Evolutionary conservation across 2,113 vertebrate species (phyloP).

Genomic region (Salvelinus fontinalis): DNA sequence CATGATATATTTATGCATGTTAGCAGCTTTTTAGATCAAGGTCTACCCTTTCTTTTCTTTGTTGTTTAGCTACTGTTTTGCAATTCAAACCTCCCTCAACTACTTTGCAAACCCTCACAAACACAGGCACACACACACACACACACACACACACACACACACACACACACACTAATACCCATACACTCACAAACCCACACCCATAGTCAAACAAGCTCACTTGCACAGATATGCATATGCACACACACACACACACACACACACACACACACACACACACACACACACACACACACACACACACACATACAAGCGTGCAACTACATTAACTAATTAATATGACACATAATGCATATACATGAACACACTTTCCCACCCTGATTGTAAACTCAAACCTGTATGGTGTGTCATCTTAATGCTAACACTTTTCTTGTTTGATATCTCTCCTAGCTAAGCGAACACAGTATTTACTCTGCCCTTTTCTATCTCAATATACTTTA

Average conservation of each 20-base stretch:
- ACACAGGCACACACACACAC: conserved; percentile 25
- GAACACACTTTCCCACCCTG: conserved; percentile 58
- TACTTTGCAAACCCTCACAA: conserved; percentile 75
- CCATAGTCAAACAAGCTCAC: conserved; percentile 1
- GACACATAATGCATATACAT: conserved; percentile 51
- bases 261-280: neutral
- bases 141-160: neutral
- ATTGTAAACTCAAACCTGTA: conserved; percentile 69
- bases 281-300: conserved; percentile 1
- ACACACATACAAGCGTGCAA: conserved; percentile 1
- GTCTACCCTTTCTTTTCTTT: conserved; percentile 20
- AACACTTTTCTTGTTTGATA: neutral
- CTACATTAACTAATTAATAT: conserved; percentile 20
- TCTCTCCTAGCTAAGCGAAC: neutral
- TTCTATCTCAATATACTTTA: neutral
- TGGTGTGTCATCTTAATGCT: conserved; percentile 45
- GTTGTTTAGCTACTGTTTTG: conserved; percentile 64
- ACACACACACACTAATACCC: conserved; percentile 7
- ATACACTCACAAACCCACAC: neutral
- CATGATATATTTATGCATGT: neutral
- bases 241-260: conserved; percentile 10
- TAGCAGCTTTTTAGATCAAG: neutral
- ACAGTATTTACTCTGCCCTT: neutral
- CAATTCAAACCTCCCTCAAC: conserved; percentile 75
- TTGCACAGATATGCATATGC: conserved; percentile 27